Evolutionary conservation across 2,113 vertebrate species (phyloP).

Genomic region (Gorsachius goisagi): DNA sequence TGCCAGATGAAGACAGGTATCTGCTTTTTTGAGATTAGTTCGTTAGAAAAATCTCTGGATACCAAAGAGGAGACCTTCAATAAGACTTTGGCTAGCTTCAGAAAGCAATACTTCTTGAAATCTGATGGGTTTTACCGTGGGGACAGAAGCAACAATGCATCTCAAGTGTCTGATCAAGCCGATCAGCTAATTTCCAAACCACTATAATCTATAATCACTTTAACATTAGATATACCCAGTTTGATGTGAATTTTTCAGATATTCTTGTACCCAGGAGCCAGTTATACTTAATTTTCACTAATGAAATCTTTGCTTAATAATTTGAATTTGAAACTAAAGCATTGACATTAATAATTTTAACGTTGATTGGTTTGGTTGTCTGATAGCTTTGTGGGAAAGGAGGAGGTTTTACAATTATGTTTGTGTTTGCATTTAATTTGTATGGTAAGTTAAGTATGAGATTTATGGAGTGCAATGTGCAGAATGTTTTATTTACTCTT

Average conservation of each 20-base stretch:
- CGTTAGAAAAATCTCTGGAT: neutral
- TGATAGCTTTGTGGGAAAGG: conserved; percentile 61
- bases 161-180: neutral
- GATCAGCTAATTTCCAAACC: neutral
- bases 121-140: neutral
- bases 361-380: conserved; percentile 48
- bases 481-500: conserved; percentile 73
- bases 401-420: conserved; percentile 67
- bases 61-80: neutral
- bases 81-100: neutral
- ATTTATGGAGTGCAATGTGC: conserved; percentile 60
- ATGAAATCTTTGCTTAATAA: conserved; percentile 27
- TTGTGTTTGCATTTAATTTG: conserved; percentile 76
- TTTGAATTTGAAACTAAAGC: neutral
- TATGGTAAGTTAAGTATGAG: conserved; percentile 61
- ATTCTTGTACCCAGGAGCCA: neutral
- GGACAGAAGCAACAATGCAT: neutral
- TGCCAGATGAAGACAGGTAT: neutral
- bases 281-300: conserved; percentile 16
- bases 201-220: neutral
- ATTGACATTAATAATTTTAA: conserved; percentile 33
- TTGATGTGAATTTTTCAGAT: conserved; percentile 11
- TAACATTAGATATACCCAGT: neutral
- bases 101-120: neutral
- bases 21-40: neutral